These are phyloP conservation scores for Coelopa pilipes DNA, from an alignment of 2,888 invertebrate genomes.

Conservation along the genomic window DNA sequence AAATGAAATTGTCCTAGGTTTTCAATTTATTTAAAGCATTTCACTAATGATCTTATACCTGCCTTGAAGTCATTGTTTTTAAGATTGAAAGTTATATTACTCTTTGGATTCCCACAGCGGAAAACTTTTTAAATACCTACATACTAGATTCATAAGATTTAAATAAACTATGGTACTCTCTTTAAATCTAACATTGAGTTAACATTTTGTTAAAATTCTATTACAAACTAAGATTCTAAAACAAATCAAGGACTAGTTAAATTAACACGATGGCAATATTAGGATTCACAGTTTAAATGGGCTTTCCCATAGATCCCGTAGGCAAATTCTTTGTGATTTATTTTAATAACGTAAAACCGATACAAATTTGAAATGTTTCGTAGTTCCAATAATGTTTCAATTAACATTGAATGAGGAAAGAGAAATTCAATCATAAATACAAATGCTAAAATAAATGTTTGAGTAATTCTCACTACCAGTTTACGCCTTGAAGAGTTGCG, in stretches of 20 bases:
- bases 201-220: conserved; percentile 8
- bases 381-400: conserved; percentile 10
- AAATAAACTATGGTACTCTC: conserved; percentile 29
- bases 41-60: conserved; percentile 14
- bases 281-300: too few species aligned
- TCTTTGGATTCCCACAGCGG: not conserved
- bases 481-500: conserved; percentile 78
- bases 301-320: too few species aligned
- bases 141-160: conserved; percentile 35
- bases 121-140: conserved; percentile 17
- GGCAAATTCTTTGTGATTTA: too few species aligned
- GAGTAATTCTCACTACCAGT: not conserved
- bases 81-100: too few species aligned
- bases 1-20: conserved; percentile 31
- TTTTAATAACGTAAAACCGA: not conserved
- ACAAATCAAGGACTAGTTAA: conserved; percentile 29
- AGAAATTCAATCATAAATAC: too few species aligned
- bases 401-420: conserved; percentile 2
- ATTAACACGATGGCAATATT: too few species aligned
- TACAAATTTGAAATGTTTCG: not conserved
- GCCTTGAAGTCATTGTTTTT: not conserved
- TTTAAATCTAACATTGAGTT: conserved; percentile 26
- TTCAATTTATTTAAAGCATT: conserved; percentile 25
- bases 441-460: not conserved
- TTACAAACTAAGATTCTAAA: conserved; percentile 21